Evolutionary conservation across 1,140 invertebrate genomes (phyloP), one percentile per base, ranked within the genome.

Genomic region (Zeugodacus cucurbitae): DNA sequence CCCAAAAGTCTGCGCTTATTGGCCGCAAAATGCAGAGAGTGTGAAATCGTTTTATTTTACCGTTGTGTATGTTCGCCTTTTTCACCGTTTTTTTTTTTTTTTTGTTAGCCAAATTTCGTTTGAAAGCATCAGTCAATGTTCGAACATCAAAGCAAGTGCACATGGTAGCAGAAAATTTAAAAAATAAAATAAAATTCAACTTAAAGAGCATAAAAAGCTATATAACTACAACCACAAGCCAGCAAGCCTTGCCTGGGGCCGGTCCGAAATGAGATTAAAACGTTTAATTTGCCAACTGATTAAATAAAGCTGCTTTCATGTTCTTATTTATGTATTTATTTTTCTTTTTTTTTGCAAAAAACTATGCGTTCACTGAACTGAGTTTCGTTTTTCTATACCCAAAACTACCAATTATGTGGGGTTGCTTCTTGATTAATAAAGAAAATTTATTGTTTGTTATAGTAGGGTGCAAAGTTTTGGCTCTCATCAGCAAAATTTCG

Each of bases 281-380:
- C 74, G 74, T 29, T 48, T 82, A 82, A 82, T 82, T 82, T 82
- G 74, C 37, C 74, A 41, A 82, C 37, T 82, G 74, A 82, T 82
- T 82, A 82, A 82, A 54, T 82, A 48, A 48, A 22, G 74, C 26
- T 48, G 74, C 41, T 82, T 48, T 82, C 34, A 41, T 54, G 41
- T 82, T 82, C 14, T 22, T n/a, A 20, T 59, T 11, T 11, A 11
- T 48, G 11, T 11, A 11, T 67, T 67, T 67, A 7, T 26, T 29
- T 67, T 37, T 26, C 5, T 10, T 62, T 22, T 26, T 59, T 10
- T 20, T 22, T 37, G 34, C 5, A 20, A 14, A 14, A 29, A 74
- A 74, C 67, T 37, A 37, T 41, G 67, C 20, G 32, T 74, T 22
- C 67, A 74, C 17, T 10, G 67, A 41, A 74, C 17, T n/a, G 32